These are phyloP conservation scores for Archilochus colubris DNA, from an alignment of 2,113 vertebrate genomes.

Conservation along the genomic window DNA sequence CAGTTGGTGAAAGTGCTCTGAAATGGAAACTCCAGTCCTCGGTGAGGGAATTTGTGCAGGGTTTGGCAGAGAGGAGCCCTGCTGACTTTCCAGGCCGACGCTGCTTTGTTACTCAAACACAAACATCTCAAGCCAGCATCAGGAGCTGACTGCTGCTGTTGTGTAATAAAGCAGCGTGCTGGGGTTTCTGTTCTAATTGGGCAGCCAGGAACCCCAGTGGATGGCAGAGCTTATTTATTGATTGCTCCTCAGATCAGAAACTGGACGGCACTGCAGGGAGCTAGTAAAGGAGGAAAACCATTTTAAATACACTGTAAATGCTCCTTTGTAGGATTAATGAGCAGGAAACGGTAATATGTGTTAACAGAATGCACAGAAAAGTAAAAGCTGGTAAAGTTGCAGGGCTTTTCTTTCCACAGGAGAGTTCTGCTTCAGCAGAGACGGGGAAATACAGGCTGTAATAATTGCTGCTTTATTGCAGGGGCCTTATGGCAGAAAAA, in stretches of 20 bases:
- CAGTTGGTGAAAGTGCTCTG: background rate
- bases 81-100: constrained; percentile 12
- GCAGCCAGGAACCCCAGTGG: constrained; percentile 54
- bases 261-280: constrained; percentile 46
- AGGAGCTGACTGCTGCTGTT: constrained; percentile 59
- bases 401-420: background rate
- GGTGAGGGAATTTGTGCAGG: background rate
- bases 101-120: constrained; percentile 66
- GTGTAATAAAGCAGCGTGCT: constrained; percentile 58
- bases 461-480: background rate
- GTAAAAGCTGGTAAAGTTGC: constrained; percentile 26
- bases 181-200: constrained; percentile 58
- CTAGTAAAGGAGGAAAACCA: constrained; percentile 7
- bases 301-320: constrained; percentile 58
- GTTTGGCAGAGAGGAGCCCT: constrained; percentile 49
- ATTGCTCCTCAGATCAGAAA: constrained; percentile 65
- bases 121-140: constrained; percentile 61
- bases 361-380: constrained; percentile 18
- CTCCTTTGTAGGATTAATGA: constrained; percentile 65
- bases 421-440: constrained; percentile 19
- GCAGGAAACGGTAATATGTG: background rate
- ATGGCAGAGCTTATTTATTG: constrained; percentile 60
- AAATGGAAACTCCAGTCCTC: background rate
- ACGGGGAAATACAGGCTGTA: background rate
- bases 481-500: background rate